Evolutionary conservation across 2,797 vertebrate species (phyloP), one percentile per base, ranked within the genome.

Genomic region (Enteromius treurensis): DNA sequence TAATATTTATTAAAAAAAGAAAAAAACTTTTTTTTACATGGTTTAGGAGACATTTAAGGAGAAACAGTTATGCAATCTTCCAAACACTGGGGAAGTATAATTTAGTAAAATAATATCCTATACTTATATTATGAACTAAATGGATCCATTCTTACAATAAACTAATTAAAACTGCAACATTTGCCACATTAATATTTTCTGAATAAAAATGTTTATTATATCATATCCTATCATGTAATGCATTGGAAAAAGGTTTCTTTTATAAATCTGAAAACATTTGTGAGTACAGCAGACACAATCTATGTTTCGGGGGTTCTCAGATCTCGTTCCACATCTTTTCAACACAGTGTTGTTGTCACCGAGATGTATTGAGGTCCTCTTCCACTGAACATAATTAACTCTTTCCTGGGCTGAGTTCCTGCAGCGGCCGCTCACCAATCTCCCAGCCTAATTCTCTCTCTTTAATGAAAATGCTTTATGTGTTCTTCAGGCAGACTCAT

Each of bases 381-480:
- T 71, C 14, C 9, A 7, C 49, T 19, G 26, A 26, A 69, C 65
- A 58, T 40, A 53, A 45, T 42, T 23, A 4, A 21, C 15, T 67
- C 26, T 5, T 21, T 53, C 26, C 55, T 69, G 73, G 77, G 67
- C 70, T 58, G 34, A n/a, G 11, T 84, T 34, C 65, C 58, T 14
- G 53, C 62, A 49, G n/a, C 23, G 7, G 10, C 53, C 53, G 13
- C 23, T 77, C 53, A 65, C 67, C 14, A 19, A 60, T 55, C 37
- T 26, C 73, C 60, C 64, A 17, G 77, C 64, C 64, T 77, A 47
- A 71, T 77, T 79, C 29, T 62, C 23, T 17, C 62, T 75, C 69
- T 81, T 87, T 85, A 89, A 87, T 83, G 80, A 83, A 69, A 75
- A 70, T 58, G 76, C 82, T 91, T 91, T 85, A 89, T 83, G 70